Evolutionary conservation across 2,113 vertebrate species (phyloP), one percentile per base, ranked within the genome.

Genomic region (Chiloscyllium plagiosum): DNA sequence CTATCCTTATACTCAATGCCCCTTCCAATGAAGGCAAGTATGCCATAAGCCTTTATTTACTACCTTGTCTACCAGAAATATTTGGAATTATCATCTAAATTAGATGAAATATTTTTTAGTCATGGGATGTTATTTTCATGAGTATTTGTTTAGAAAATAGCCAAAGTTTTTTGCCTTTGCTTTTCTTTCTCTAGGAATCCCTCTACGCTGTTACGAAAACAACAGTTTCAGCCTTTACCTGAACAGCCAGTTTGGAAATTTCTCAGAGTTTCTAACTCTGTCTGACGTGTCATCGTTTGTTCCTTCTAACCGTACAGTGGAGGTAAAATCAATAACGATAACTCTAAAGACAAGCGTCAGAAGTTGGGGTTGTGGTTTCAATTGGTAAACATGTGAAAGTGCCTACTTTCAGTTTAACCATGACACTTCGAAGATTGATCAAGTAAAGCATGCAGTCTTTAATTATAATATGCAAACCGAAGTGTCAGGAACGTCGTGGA

Each of bases 231-330:
- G 56, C 22, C 13, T 50, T 50, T 96, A 96, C 37, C 78, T 96
- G 90, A 42, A 37, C 65, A 86, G 66, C 0, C 94, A 86, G 33
- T 96, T 96, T 24, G 29, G 42, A n/a, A 52, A 66, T 15, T 96
- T 96, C 86, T 96, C 96, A 33, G 50, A 52, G 24, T 80, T 96
- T 65, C 33, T 96, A 70, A 95, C n/a, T 52, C 69, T 96, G 47
- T 90, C 56, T 50, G 96, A 96, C 68, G 78, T 95, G 19, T 8
- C 85, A 12, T 95, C 78, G 19, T 95, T 96, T 68, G 95, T 96
- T 87, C 96, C 87, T n/a, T 52, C 66, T 56, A 92, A 29, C 50
- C 96, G n/a, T 29, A 52, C 94, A 47, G 69, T 37, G 69, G 65
- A 93, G 96, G 96, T 96, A 85, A 95, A 61, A 56, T 8, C 33